Evolutionary conservation across 1,140 invertebrate species (phyloP).

Genomic region (Hermatobates lingyangjiaoensis): DNA sequence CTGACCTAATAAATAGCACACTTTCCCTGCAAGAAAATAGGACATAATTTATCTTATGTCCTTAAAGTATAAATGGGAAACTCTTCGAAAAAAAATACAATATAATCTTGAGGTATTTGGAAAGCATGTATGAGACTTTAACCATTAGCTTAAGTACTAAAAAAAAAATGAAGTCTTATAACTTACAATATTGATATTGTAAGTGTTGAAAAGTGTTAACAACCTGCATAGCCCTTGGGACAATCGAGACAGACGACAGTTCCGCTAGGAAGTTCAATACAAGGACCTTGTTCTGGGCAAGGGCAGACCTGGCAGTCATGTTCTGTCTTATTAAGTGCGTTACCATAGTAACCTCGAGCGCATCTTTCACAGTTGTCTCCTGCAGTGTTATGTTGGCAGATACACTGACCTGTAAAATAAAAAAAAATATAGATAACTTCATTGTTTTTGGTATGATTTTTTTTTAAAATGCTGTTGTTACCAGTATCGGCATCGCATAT

Average conservation of each 20-base stretch:
- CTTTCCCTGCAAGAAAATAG: too few relatives aligned
- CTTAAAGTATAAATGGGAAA: too few relatives aligned
- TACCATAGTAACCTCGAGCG: slow-evolving; percentile 83
- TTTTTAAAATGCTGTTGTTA: slow-evolving; percentile 20
- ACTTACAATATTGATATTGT: too few relatives aligned
- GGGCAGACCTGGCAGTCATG: slow-evolving; percentile 84
- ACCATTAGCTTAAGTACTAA: too few relatives aligned
- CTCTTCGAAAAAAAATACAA: too few relatives aligned
- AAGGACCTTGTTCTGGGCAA: slow-evolving; percentile 83
- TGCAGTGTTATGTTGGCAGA: slow-evolving; percentile 89
- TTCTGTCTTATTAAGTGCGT: slow-evolving; percentile 67
- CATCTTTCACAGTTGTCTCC: slow-evolving; percentile 91
- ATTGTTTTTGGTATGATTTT: neutral
- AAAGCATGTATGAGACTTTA: too few relatives aligned
- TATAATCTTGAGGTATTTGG: too few relatives aligned
- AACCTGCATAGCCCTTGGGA: slow-evolving; percentile 79
- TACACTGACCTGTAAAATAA: slow-evolving; percentile 55
- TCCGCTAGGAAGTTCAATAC: slow-evolving; percentile 67
- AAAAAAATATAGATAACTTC: neutral
- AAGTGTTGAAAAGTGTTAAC: too few relatives aligned
- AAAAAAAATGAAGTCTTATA: too few relatives aligned
- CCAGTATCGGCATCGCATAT: slow-evolving; percentile 89
- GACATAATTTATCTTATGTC: too few relatives aligned
- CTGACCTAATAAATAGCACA: too few relatives aligned
- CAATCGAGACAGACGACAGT: slow-evolving; percentile 85